phyloP scores from a whole-genome alignment of 2,797 vertebrate genomes.

The Platalea minor region DNA sequence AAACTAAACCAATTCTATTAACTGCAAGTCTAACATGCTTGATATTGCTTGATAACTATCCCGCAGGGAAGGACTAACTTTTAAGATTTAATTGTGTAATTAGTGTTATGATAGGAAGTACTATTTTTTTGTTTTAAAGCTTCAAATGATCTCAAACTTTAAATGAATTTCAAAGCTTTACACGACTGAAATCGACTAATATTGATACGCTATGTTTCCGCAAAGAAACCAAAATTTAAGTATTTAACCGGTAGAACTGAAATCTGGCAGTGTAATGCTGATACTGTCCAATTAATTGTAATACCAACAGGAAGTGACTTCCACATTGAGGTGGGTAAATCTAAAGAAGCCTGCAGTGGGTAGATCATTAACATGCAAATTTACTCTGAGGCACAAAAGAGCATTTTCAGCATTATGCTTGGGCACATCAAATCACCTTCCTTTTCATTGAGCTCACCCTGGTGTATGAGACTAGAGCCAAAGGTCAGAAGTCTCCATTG shows the following conservation, averaged over 20 bases:
- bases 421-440: neutral
- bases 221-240: neutral
- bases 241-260: neutral
- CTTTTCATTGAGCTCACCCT: neutral
- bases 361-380: neutral
- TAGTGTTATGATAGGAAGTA: neutral
- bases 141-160: neutral
- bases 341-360: neutral
- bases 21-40: neutral
- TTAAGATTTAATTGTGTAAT: neutral
- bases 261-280: neutral
- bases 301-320: neutral
- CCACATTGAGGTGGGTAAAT: neutral
- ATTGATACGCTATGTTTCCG: neutral
- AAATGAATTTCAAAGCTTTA: neutral
- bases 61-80: neutral
- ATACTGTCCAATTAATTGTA: neutral
- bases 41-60: neutral
- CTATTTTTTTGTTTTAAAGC: neutral
- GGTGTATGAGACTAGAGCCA: neutral
- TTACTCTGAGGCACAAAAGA: neutral
- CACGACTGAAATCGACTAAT: neutral
- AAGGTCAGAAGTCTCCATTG: neutral
- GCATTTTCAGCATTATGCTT: neutral
- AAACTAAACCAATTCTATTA: neutral